A percentile compares a stretch with the other conserved stretches of the same genome.
These are phyloP conservation scores for Nemurella pictetii DNA, from an alignment of 2,888 invertebrate species.

Conservation along the genomic window DNA sequence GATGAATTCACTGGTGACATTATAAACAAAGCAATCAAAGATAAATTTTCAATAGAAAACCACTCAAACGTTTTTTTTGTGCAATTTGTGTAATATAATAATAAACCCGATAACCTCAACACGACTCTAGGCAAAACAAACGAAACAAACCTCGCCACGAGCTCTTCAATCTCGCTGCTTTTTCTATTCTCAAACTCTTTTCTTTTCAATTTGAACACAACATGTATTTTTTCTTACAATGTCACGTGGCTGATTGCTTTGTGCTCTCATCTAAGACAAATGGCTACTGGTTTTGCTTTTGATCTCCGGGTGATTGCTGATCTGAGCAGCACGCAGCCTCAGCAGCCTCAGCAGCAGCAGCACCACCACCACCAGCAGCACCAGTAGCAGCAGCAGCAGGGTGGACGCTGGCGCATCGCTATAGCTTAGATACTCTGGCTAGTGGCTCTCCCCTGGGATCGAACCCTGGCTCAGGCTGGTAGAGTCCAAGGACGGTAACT, in stretches of 20 bases:
- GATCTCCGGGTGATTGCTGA: constrained; percentile 17
- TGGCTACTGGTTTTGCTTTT: constrained; percentile 27
- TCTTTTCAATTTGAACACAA: background rate
- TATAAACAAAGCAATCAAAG: background rate
- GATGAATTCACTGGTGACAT: too few species aligned
- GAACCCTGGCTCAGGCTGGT: background rate
- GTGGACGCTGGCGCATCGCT: too few species aligned
- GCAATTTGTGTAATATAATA: background rate
- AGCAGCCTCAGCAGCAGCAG: too few species aligned
- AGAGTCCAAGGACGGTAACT: constrained; percentile 22
- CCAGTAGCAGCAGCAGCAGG: too few species aligned
- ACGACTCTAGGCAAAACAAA: background rate
- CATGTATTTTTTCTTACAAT: background rate
- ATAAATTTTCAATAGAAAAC: background rate
- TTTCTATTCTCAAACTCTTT: background rate
- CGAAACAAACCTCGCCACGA: background rate
- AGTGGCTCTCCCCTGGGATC: constrained; percentile 6
- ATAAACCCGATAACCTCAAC: background rate
- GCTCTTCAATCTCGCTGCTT: background rate
- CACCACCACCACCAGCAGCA: too few species aligned
- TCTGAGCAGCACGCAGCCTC: too few species aligned
- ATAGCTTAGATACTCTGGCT: background rate
- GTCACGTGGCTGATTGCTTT: constrained; percentile 23
- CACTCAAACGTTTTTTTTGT: background rate
- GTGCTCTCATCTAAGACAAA: constrained; percentile 7